Base-by-base conservation (phyloP, 2,113 vertebrate genomes). In the Tyrannus savana region DNA sequence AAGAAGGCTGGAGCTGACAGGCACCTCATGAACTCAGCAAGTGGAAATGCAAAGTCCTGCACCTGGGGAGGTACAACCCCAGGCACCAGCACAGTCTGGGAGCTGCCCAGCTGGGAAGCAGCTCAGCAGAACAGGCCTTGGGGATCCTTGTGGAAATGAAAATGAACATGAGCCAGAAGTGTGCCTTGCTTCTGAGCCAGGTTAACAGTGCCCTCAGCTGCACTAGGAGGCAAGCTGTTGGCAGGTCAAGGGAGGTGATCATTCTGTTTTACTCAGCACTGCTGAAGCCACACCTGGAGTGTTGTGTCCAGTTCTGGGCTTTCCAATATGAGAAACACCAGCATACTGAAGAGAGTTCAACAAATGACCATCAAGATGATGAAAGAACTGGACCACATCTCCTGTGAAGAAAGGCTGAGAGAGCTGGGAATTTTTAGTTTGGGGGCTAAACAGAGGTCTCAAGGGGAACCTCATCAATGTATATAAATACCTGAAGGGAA, bases 301-400 rank as follows among this genome's bases (percentile, higher is more conserved):
- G 5, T 0, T 5, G 13, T 55, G 16, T 30, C 24, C 4, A 14
- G 24, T 41, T 28, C 44, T 55, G 44, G 28, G 28, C 2, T 75
- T 7, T 16, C 6, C 28, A 41, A 28, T 19, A 46, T 0, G 2
- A 39, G 18, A 66, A 9, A 15, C 24, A n/a, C 1, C 6, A 8
- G 24, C 8, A 30, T 56, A 33, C 10, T 35, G 44, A 33, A 87
- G 4, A 41, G 2, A 24, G 39, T 55, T 50, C 30, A 50, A 11
- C 6, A 30, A 53, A 75, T 7, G 6, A 3, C n/a, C 8, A 55
- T 23, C 14, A 53, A 58, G 23, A 9, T 19, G 10, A 31, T 9
- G 25, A 73, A 63, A 6, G 14, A 10, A 55, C 56, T 55, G 16
- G 10, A 64, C 21, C 13, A 56, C 5, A 33, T 18, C 4, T 37